Evolutionary conservation across 2,113 vertebrate genomes (phyloP).

Genomic region (Corvus cornix): DNA sequence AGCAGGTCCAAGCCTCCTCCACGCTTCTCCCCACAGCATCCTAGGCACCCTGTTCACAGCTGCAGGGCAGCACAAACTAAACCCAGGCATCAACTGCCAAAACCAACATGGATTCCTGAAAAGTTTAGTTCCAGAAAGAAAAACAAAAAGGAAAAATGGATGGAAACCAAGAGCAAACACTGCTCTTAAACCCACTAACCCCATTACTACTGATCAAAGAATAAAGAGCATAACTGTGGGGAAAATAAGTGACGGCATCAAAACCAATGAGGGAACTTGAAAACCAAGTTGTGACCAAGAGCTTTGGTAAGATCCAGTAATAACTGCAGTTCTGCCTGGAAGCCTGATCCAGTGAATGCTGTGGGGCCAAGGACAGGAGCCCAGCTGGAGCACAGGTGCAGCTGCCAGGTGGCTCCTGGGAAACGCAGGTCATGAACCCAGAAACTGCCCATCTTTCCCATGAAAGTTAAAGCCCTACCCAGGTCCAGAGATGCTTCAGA

Average conservation of each 20-base stretch:
- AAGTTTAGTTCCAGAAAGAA: background rate
- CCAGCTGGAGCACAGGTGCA: background rate
- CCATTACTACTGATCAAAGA: background rate
- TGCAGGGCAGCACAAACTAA: background rate
- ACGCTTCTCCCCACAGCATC: background rate
- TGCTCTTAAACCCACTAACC: background rate
- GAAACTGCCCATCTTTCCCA: no score
- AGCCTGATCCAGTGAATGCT: no score
- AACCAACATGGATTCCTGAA: background rate
- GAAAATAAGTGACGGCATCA: background rate
- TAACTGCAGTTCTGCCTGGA: background rate
- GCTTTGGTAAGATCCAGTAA: background rate
- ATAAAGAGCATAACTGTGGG: background rate
- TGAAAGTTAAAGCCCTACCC: background rate
- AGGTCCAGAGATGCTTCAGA: background rate
- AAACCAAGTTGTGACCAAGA: background rate
- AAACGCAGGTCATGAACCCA: background rate
- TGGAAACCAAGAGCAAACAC: background rate
- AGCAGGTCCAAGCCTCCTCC: background rate
- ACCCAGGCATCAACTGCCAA: rapidly evolving
- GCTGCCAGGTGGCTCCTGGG: background rate
- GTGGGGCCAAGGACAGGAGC: background rate
- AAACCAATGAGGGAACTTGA: background rate
- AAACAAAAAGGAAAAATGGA: background rate
- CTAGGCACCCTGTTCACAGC: background rate